These are phyloP conservation scores for Geotrypetes seraphini DNA, from an alignment of 2,797 vertebrate genomes.

Conservation along the genomic window DNA sequence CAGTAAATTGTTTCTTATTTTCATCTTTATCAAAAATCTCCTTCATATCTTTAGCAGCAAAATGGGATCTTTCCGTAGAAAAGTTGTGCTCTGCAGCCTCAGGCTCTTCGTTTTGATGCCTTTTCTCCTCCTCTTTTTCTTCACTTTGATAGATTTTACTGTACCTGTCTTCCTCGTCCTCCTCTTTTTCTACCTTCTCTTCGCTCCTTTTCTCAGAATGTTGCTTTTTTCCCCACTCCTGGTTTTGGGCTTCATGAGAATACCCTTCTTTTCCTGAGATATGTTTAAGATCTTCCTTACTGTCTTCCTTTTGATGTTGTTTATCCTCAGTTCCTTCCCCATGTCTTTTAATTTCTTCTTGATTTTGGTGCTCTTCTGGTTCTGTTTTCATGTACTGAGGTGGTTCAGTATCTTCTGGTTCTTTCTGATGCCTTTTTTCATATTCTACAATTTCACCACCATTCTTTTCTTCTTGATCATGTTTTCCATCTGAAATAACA, in stretches of 20 bases:
- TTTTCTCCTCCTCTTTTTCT: slow-evolving; percentile 39
- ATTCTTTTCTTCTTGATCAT: slow-evolving; percentile 45
- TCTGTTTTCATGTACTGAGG: slow-evolving; percentile 25
- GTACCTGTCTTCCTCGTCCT: not conserved
- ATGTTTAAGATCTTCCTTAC: slow-evolving; percentile 26
- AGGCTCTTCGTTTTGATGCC: not conserved
- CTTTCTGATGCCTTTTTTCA: slow-evolving; percentile 37
- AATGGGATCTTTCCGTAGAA: slow-evolving; percentile 24
- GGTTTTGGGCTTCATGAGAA: slow-evolving; percentile 5
- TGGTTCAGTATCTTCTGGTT: slow-evolving; percentile 27
- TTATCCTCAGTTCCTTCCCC: slow-evolving; percentile 19
- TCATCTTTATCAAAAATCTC: slow-evolving; percentile 3
- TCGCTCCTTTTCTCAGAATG: slow-evolving; percentile 16
- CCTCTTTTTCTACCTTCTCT: slow-evolving; percentile 8
- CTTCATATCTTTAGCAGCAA: slow-evolving; percentile 3
- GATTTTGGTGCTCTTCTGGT: slow-evolving; percentile 15
- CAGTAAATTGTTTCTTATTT: not conserved
- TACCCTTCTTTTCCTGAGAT: not conserved
- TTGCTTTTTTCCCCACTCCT: too few species aligned
- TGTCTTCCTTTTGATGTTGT: slow-evolving; percentile 9
- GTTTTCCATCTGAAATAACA: slow-evolving; percentile 54
- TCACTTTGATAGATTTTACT: slow-evolving; percentile 18
- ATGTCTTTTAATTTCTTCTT: slow-evolving; percentile 15
- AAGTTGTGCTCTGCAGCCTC: slow-evolving; percentile 19
- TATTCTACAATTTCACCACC: slow-evolving; percentile 31